Conservation (phyloP, 2,113 vertebrate species). For the Crotalus viridis region DNA sequence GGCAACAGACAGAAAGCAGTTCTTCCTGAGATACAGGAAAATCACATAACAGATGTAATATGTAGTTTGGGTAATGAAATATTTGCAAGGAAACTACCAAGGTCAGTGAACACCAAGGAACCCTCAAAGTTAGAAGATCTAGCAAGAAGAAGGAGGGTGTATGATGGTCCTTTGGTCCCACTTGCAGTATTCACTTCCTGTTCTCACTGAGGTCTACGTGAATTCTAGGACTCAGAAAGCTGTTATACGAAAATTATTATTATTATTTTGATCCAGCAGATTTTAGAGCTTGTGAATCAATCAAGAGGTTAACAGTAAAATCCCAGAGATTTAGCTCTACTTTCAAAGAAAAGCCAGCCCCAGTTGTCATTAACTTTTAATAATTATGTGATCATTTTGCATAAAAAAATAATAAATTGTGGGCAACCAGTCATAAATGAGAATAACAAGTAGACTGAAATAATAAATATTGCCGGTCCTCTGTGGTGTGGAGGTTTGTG, state of each 20-base stretch:
- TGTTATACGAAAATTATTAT: too few relatives aligned
- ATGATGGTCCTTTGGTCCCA: too few relatives aligned
- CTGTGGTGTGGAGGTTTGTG: neutral
- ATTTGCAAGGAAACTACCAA: too few relatives aligned
- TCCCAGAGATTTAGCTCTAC: neutral
- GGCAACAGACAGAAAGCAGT: too few relatives aligned
- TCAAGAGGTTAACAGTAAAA: neutral
- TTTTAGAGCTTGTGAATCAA: neutral
- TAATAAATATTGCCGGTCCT: neutral
- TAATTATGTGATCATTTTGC: slow-evolving; percentile 10
- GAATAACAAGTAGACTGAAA: neutral
- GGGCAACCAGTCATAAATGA: slow-evolving; percentile 7
- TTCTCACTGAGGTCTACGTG: neutral
- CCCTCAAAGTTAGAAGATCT: too few relatives aligned
- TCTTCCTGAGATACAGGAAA: too few relatives aligned
- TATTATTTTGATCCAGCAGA: neutral
- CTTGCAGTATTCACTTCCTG: too few relatives aligned
- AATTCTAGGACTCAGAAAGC: neutral
- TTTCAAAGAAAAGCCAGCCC: neutral
- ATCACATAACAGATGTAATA: too few relatives aligned
- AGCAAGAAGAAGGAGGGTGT: too few relatives aligned
- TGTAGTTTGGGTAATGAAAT: too few relatives aligned
- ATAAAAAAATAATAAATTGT: slow-evolving; percentile 6
- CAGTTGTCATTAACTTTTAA: neutral
- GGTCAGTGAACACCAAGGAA: too few relatives aligned